Conservation (phyloP, 2,113 vertebrate species). For the Clarias batrachus region DNA sequence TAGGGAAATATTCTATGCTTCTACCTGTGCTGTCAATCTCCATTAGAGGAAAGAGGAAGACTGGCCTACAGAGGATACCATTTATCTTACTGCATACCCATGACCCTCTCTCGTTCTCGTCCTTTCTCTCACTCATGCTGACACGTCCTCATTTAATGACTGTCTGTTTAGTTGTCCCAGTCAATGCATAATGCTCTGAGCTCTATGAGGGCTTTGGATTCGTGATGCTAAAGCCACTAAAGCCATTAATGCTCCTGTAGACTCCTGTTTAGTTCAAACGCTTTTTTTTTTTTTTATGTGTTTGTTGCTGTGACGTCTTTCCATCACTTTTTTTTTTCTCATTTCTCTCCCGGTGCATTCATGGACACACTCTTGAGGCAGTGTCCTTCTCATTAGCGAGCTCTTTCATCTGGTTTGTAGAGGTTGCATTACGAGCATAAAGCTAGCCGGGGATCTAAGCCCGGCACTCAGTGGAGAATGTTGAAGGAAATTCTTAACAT, state of each 20-base stretch:
- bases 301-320: neutral
- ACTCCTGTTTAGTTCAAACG: neutral
- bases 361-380: neutral
- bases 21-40: slow-evolving; percentile 38
- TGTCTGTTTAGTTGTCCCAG: slow-evolving; percentile 1
- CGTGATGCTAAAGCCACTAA: neutral
- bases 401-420: neutral
- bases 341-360: neutral
- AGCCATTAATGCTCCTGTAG: neutral
- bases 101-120: slow-evolving; percentile 16
- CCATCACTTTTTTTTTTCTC: neutral
- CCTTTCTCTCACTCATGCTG: slow-evolving; percentile 16
- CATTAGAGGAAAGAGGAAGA: slow-evolving; percentile 38
- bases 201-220: neutral
- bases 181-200: neutral
- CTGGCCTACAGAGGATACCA: slow-evolving; percentile 1
- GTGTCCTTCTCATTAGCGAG: neutral
- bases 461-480: neutral
- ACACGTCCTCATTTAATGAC: slow-evolving; percentile 1
- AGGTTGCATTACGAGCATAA: neutral
- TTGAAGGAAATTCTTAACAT: neutral
- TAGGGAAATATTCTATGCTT: neutral
- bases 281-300: too few relatives aligned
- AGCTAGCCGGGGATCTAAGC: neutral
- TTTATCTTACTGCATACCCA: slow-evolving; percentile 10